Evolutionary conservation across 92 coral and sea anemone genomes (phyloP).

Genomic region (Epizoanthus ramosus): DNA sequence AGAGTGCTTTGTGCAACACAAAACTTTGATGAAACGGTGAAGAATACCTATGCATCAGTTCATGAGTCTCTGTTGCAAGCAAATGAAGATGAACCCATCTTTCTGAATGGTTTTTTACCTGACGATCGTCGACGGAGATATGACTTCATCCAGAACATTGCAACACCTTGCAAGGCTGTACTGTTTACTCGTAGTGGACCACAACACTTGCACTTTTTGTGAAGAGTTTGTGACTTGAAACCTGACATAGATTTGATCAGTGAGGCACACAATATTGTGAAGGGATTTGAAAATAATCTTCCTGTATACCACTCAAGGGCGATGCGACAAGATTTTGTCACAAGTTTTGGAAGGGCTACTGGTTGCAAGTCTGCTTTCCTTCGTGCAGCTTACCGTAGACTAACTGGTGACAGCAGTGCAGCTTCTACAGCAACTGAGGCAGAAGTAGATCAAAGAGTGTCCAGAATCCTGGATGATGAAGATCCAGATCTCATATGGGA

Average conservation of each 20-base stretch:
- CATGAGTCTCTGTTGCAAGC: constrained; percentile 39
- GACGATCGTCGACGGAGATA: constrained; percentile 41
- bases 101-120: constrained; percentile 38
- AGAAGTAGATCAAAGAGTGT: constrained; percentile 40
- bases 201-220: constrained; percentile 44
- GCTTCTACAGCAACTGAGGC: constrained; percentile 39
- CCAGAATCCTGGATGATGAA: constrained; percentile 38
- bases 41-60: constrained; percentile 43
- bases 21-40: constrained; percentile 34
- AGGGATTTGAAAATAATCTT: constrained; percentile 26
- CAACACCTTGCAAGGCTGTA: constrained; percentile 43
- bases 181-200: constrained; percentile 40
- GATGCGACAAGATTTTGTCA: constrained; percentile 42
- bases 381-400: constrained; percentile 39
- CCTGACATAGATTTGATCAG: constrained; percentile 29
- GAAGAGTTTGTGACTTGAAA: constrained; percentile 37
- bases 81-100: constrained; percentile 37
- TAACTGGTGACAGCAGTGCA: constrained; percentile 42
- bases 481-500: constrained; percentile 44
- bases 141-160: constrained; percentile 39
- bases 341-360: constrained; percentile 46
- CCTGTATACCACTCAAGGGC: constrained; percentile 52
- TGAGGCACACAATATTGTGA: constrained; percentile 39
- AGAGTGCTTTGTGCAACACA: constrained; percentile 42
- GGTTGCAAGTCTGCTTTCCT: constrained; percentile 41